Base-by-base conservation (phyloP, 2,888 invertebrate species). In the Operophtera brumata region DNA sequence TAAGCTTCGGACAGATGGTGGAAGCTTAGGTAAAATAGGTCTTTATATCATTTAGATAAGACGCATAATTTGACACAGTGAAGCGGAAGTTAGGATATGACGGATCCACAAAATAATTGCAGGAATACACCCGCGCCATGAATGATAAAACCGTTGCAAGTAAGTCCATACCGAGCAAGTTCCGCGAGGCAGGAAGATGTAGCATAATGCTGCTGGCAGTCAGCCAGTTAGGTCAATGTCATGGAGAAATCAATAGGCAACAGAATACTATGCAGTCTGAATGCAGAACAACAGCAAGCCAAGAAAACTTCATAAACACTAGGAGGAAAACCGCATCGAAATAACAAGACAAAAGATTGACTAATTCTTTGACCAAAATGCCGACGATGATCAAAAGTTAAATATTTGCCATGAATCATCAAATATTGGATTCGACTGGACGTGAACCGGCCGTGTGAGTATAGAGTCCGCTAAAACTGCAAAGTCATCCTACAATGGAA, bases 221-320 rank as follows among this genome's bases (percentile, higher is more conserved):
- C 45, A 45, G 59, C 59, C 61, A 61, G 50, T 20, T 59, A 45
- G 59, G 61, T 56, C 59, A 59, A 54, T 57, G 55, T 30, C 49
- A 50, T 44, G 47, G 54, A 54, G 59, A 60, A 58, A 62, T 54
- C 49, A 30, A 20, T 41, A 43, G 26, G 39, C 7, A 36, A 42
- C 26, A 34, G 25, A 34, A n/a, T 25, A 28, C 14, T 41, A 55
- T 50, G 55, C 50, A 42, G 36, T 20, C 49, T 34, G 47, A 49
- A 47, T 56, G 37, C 46, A 45, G 45, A 12, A 12, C 40, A 32
- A 37, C n/a, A n/a, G n/a, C n/a, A n/a, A n/a, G n/a, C n/a, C 47
- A 25, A 41, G 47, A 34, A 35, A 35, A 42, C 28, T 20, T 30
- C 8, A 30, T 7, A 30, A 12, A 25, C 6, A 8, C 20, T 20